Percentiles rank a stretch among this genome's conserved stretches.
Conservation (phyloP, 2,888 invertebrate species). For the Drosophila kambysellisi region DNA sequence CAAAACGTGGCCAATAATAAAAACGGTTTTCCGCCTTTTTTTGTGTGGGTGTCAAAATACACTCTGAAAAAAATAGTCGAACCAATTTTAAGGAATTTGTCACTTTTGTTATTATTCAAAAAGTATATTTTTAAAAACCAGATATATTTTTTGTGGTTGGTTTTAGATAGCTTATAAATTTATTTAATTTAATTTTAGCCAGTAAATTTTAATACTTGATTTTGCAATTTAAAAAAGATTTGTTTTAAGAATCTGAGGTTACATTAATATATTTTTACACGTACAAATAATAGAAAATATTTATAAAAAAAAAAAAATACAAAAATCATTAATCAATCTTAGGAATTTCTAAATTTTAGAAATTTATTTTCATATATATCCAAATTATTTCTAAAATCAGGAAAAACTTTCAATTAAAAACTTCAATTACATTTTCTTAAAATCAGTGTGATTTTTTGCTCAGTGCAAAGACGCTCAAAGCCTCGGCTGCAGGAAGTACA, state of each 20-base stretch:
- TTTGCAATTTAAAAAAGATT: no score
- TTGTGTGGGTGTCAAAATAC: constrained; percentile 42
- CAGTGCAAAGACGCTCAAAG: neutral
- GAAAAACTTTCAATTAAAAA: neutral
- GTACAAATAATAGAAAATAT: no score
- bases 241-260: no score
- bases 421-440: neutral
- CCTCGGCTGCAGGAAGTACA: constrained; percentile 19
- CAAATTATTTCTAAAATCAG: no score
- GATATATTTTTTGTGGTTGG: neutral
- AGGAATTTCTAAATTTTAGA: no score
- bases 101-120: neutral
- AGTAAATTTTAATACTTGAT: no score
- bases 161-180: no score
- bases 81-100: neutral
- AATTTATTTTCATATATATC: no score
- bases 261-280: no score
- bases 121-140: neutral
- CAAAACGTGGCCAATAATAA: constrained; percentile 44
- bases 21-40: constrained; percentile 24
- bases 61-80: neutral
- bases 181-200: no score
- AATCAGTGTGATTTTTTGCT: neutral
- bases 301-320: no score
- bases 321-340: no score